Evolutionary conservation across 2,797 vertebrate species (phyloP), one percentile per base, ranked within the genome.

Genomic region (Phrynocephalus vlangalii): DNA sequence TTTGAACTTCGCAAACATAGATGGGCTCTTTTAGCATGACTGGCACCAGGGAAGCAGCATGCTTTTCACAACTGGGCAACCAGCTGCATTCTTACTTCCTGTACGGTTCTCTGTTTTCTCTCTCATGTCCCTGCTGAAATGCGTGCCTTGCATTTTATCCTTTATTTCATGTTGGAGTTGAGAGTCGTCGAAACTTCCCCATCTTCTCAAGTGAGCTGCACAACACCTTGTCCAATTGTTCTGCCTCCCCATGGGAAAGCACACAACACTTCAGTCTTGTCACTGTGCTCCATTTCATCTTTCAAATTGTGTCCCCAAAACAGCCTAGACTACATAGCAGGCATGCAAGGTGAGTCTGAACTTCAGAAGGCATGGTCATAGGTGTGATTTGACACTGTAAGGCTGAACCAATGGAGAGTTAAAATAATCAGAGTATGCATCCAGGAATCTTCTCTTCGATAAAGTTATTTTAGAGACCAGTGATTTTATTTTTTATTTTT

Each of bases 321-420:
- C 83, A 24, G 4, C 38, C 60, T 79, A n/a, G 44, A 67, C 70
- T 20, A 70, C 52, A 83, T 3, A 38, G 73, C 18, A 66, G 38
- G 72, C 28, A 66, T 66, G 60, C 28, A 28, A 71, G 70, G 82
- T 84, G 72, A 87, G 81, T n/a, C 24, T 70, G 66, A 84, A 79
- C 3, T 6, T 83, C 33, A 33, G 33, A 18, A 33, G 72, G 13
- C 18, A 33, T 79, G 38, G 52, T 79, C 77, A 80, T 50, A 44
- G 44, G 26, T 82, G 56, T 82, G 33, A 28, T 82, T 76, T 68
- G 44, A 9, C 9, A n/a, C 20, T 24, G 71, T 38, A 82, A 44
- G 38, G 24, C 2, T 9, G 33, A 56, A n/a, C 24, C 18, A 13
- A 56, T 56, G 52, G 9, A 56, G 52, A 56, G n/a, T 56, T 79